phyloP scores from a whole-genome alignment of 2,888 invertebrate species.

The Flabesymbios commensalis region DNA sequence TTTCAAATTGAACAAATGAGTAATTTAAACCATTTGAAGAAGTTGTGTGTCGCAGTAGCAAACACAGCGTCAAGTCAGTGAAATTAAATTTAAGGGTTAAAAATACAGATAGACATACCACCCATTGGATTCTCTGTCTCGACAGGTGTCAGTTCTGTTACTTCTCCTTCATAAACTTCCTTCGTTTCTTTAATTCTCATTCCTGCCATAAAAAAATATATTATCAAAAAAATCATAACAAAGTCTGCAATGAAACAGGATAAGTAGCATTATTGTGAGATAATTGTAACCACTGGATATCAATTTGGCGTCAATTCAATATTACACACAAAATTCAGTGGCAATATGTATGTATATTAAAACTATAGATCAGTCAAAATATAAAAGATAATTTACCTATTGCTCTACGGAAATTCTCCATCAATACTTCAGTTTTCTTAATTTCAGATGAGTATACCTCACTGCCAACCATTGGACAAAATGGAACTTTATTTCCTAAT shows the following conservation, averaged over 20 bases:
- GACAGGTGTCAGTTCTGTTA: slow-evolving; percentile 95
- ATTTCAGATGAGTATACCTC: slow-evolving; percentile 96
- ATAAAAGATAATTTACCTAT: slow-evolving; percentile 75
- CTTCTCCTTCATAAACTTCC: slow-evolving; percentile 99
- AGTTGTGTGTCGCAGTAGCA: no score
- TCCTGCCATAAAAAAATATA: slow-evolving; percentile 39
- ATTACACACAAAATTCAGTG: not conserved
- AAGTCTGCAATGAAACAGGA: not conserved
- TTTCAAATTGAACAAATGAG: no score
- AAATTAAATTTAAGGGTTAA: no score
- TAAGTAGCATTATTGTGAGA: not conserved
- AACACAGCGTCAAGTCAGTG: no score
- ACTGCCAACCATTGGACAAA: slow-evolving; percentile 71
- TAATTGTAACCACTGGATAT: not conserved
- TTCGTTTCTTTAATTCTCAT: slow-evolving; percentile 80
- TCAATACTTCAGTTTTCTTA: slow-evolving; percentile 98
- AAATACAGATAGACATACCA: no score
- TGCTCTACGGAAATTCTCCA: slow-evolving; percentile 98
- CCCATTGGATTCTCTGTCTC: slow-evolving; percentile 97
- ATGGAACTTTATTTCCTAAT: slow-evolving; percentile 84
- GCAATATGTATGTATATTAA: not conserved
- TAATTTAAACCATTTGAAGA: no score
- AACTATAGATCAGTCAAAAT: not conserved
- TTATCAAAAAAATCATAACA: no score
- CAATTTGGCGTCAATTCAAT: no score